Evolutionary conservation across 2,888 invertebrate genomes (phyloP).

Genomic region (Apeira syringaria): DNA sequence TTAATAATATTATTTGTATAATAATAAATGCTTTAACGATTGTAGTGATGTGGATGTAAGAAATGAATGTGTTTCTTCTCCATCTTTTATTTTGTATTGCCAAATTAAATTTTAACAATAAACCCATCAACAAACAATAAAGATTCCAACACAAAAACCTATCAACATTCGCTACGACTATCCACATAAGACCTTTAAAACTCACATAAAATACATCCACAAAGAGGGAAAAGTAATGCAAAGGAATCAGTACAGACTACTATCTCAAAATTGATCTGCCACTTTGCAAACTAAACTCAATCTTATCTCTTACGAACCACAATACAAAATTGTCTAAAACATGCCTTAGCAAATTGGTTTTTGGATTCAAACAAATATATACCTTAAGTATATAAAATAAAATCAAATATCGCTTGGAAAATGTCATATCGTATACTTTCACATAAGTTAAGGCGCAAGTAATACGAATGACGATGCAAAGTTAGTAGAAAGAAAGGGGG

Average conservation of each 20-base stretch:
- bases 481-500: conserved; percentile 82
- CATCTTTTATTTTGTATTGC: too few relatives aligned
- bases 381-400: conserved; percentile 35
- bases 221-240: conserved; percentile 81
- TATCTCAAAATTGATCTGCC: conserved; percentile 79
- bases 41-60: too few relatives aligned
- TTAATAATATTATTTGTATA: too few relatives aligned
- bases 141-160: conserved; percentile 32
- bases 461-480: conserved; percentile 83
- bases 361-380: conserved; percentile 30
- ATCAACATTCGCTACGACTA: conserved; percentile 45
- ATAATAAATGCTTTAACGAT: too few relatives aligned
- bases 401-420: conserved; percentile 43
- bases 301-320: conserved; percentile 28
- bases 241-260: conserved; percentile 81
- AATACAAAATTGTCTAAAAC: conserved; percentile 10
- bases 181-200: conserved; percentile 77
- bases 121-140: conserved; percentile 32
- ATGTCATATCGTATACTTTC: conserved; percentile 56
- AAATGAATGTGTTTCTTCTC: too few relatives aligned
- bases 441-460: conserved; percentile 81
- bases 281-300: conserved; percentile 39
- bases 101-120: too few relatives aligned
- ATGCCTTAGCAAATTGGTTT: conserved; percentile 30
- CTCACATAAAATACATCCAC: conserved; percentile 79